These are phyloP conservation scores for Arrhamphus sclerolepis DNA, from an alignment of 2,797 vertebrate species.

Conservation along the genomic window DNA sequence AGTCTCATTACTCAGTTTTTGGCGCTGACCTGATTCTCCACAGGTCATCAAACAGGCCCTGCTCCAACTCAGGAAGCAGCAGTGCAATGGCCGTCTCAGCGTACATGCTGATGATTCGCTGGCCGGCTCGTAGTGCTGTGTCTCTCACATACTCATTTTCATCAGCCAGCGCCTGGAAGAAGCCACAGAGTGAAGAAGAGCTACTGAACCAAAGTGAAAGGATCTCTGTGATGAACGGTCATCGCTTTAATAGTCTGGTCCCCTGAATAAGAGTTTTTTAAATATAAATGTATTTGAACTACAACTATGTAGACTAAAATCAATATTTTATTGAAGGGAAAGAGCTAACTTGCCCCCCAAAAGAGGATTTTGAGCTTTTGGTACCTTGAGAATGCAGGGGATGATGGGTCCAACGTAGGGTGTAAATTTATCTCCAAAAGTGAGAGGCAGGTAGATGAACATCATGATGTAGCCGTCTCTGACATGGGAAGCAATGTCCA, in stretches of 20 bases:
- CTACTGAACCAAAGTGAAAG: background rate
- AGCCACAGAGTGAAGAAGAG: background rate
- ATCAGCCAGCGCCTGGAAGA: conserved; percentile 90
- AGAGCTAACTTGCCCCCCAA: no score
- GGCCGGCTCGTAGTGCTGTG: conserved; percentile 93
- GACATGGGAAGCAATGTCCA: conserved; percentile 97
- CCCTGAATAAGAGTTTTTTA: no score
- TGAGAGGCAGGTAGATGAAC: conserved; percentile 99
- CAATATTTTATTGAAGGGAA: background rate
- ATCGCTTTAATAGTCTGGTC: no score
- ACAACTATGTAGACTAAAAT: no score
- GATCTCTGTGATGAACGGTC: background rate
- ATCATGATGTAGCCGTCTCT: conserved; percentile 99
- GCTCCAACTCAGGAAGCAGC: conserved; percentile 94
- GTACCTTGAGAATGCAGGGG: conserved; percentile 98
- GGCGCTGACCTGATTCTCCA: conserved; percentile 93
- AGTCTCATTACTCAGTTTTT: background rate
- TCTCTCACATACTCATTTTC: conserved; percentile 98
- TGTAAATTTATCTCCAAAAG: conserved; percentile 96
- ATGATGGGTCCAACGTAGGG: conserved; percentile 98
- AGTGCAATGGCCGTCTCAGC: conserved; percentile 95
- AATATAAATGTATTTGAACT: no score
- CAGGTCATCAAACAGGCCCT: conserved; percentile 96
- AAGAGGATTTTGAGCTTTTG: no score
- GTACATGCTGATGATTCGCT: conserved; percentile 96